Evolutionary conservation across 2,797 vertebrate genomes (phyloP).

Genomic region (Cercopithecus petaurista): DNA sequence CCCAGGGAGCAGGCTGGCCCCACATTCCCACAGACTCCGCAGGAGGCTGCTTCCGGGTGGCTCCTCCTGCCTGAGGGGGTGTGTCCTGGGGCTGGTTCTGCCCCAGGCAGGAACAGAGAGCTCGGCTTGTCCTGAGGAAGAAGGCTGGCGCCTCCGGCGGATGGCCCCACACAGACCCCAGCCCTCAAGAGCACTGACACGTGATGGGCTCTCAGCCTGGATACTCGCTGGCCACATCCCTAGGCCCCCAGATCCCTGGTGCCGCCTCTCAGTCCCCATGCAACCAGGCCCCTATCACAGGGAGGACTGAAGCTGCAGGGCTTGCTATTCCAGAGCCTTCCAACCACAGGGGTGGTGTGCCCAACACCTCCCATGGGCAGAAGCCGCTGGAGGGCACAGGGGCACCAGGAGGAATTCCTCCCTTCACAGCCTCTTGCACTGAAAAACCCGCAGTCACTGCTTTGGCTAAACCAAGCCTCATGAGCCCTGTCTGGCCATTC

Average conservation of each 20-base stretch:
- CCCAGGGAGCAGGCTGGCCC: neutral
- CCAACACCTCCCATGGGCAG: neutral
- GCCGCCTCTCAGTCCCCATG: neutral
- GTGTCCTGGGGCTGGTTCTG: neutral
- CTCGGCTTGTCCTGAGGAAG: neutral
- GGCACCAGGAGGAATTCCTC: neutral
- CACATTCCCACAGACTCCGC: neutral
- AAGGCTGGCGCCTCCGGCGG: rapidly evolving
- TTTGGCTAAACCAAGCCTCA: neutral
- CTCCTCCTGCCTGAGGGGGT: neutral
- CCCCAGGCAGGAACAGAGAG: neutral
- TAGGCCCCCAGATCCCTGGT: neutral
- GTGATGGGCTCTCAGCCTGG: neutral
- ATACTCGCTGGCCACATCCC: neutral
- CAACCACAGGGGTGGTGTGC: neutral
- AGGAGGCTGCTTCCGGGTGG: neutral
- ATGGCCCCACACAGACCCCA: neutral
- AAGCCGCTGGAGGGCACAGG: neutral
- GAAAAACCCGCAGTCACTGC: neutral
- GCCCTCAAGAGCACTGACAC: neutral
- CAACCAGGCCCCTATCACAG: neutral
- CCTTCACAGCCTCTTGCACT: neutral
- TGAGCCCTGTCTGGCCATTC: neutral
- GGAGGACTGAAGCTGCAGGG: no score
- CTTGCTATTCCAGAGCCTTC: neutral